Conservation (phyloP, 1,140 invertebrate genomes). For the Euwallacea fornicatus region DNA sequence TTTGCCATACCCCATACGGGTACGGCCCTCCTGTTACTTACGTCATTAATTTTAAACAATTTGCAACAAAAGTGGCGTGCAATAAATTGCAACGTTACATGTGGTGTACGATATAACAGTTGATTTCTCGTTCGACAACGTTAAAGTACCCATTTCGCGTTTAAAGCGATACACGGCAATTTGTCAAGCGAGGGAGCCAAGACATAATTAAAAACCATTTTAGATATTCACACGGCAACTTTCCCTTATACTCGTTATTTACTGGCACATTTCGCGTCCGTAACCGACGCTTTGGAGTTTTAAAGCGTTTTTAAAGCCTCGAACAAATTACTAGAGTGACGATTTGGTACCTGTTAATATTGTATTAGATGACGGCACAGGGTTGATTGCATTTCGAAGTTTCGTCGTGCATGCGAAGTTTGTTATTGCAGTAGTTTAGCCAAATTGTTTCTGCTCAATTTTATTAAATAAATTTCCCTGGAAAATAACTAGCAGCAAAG, state of each 20-base stretch:
- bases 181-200: slow-evolving; percentile 13
- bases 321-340: too few relatives aligned
- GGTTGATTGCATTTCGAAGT: too few relatives aligned
- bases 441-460: too few relatives aligned
- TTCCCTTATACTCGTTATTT: not conserved
- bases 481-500: too few relatives aligned
- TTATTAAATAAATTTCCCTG: too few relatives aligned
- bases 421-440: too few relatives aligned
- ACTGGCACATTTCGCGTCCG: not conserved
- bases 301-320: too few relatives aligned
- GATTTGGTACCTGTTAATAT: not conserved
- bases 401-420: too few relatives aligned
- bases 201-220: slow-evolving; percentile 18
- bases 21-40: too few relatives aligned
- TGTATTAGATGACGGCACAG: not conserved
- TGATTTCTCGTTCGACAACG: slow-evolving; percentile 14
- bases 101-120: not conserved
- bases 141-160: slow-evolving; percentile 15
- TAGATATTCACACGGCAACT: slow-evolving; percentile 10
- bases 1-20: too few relatives aligned
- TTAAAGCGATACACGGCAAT: slow-evolving; percentile 14
- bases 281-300: not conserved
- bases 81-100: slow-evolving; percentile 11
- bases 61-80: not conserved
- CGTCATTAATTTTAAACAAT: too few relatives aligned